These are phyloP conservation scores for Salarias fasciatus DNA, from an alignment of 2,797 vertebrate species.

Conservation along the genomic window DNA sequence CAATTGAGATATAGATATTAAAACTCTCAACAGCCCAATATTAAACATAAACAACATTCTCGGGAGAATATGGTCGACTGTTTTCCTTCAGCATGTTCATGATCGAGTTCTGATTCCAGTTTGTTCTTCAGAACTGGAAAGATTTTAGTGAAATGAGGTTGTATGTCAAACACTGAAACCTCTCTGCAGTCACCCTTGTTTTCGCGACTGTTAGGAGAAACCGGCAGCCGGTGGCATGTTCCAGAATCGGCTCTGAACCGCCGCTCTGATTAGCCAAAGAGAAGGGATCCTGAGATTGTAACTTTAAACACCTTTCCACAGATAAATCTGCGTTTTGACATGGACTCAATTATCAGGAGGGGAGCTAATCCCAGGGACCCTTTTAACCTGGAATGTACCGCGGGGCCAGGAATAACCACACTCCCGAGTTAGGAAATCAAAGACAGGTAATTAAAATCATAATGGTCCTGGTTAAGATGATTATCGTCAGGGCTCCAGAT, in stretches of 20 bases:
- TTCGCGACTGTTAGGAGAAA: constrained; percentile 6
- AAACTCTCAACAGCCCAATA: no score
- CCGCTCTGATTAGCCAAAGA: constrained; percentile 44
- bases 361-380: constrained; percentile 70
- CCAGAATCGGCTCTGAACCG: constrained; percentile 37
- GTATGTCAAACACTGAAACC: neutral
- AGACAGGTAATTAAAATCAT: constrained; percentile 82
- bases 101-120: no score
- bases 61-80: no score
- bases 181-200: neutral
- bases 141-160: no score
- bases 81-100: no score
- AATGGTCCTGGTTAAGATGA: constrained; percentile 82
- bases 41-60: no score
- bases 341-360: constrained; percentile 67
- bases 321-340: constrained; percentile 66
- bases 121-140: no score
- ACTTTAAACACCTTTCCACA: constrained; percentile 58
- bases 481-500: constrained; percentile 75
- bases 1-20: no score
- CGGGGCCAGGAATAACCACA: constrained; percentile 69
- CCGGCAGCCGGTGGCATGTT: constrained; percentile 25
- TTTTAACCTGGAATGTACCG: constrained; percentile 67
- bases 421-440: constrained; percentile 74
- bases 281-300: constrained; percentile 54